Percentiles rank a stretch among this genome's conserved stretches.
These are phyloP conservation scores for Archivesica marissinica DNA, from an alignment of 1,140 invertebrate species.

Conservation along the genomic window DNA sequence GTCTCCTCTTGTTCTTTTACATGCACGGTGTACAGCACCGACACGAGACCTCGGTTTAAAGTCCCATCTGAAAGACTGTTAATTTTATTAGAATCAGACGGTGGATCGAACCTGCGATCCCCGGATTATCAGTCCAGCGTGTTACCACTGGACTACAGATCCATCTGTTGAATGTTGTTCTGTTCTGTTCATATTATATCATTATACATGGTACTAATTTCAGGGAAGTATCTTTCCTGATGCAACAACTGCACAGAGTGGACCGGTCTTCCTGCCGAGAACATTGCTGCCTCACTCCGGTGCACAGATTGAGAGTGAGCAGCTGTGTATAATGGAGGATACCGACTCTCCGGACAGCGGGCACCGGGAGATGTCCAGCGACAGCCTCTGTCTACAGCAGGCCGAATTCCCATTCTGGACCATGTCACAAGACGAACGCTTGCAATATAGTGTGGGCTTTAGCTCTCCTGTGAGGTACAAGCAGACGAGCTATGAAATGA, in stretches of 20 bases:
- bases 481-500: constrained; percentile 59
- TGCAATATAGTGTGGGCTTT: constrained; percentile 56
- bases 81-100: too few relatives aligned
- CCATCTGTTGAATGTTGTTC: too few relatives aligned
- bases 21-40: too few relatives aligned
- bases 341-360: constrained; percentile 61
- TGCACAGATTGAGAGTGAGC: neutral
- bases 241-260: constrained; percentile 55
- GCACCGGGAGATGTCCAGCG: constrained; percentile 60
- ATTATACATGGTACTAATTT: too few relatives aligned
- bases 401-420: constrained; percentile 43
- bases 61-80: too few relatives aligned
- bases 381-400: constrained; percentile 12
- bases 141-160: too few relatives aligned
- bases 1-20: too few relatives aligned
- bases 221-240: constrained; percentile 43
- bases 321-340: neutral
- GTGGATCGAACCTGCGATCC: too few relatives aligned
- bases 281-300: constrained; percentile 4
- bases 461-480: constrained; percentile 42
- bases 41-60: too few relatives aligned
- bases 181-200: too few relatives aligned
- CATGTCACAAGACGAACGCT: constrained; percentile 16
- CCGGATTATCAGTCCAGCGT: too few relatives aligned
- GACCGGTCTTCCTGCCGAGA: constrained; percentile 49